Percentiles rank a stretch among this genome's conserved stretches.
Evolutionary conservation across 2,797 vertebrate genomes (phyloP).

Genomic region (Remorina albescens): DNA sequence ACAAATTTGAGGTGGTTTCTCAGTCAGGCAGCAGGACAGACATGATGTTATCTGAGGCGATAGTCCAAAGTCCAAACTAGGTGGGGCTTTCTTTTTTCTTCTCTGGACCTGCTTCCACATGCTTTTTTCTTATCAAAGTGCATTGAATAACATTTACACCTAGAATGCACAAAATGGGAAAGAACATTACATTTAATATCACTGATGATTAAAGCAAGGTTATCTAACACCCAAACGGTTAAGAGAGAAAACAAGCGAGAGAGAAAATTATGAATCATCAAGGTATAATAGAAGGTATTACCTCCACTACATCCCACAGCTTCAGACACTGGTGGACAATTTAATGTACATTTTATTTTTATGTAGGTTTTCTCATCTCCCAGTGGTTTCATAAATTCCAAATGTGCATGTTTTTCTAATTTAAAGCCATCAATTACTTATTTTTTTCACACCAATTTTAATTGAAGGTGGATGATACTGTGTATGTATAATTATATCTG

Average conservation of each 20-base stretch:
- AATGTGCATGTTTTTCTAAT: background rate
- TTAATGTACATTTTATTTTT: background rate
- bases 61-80: background rate
- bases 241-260: background rate
- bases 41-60: background rate
- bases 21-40: conserved; percentile 4
- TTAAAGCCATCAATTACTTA: background rate
- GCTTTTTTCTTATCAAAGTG: no score
- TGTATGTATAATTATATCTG: background rate
- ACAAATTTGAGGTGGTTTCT: conserved; percentile 10
- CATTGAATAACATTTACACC: background rate
- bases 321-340: background rate
- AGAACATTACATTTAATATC: conserved; percentile 9
- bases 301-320: background rate
- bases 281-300: conserved; percentile 2
- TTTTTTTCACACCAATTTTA: background rate
- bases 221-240: background rate
- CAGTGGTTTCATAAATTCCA: background rate
- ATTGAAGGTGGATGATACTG: background rate
- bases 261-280: background rate
- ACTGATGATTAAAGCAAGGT: background rate
- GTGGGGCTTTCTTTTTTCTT: background rate
- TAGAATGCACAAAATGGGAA: background rate
- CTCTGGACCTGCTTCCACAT: background rate
- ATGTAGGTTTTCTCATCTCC: background rate